These are phyloP conservation scores for Proisotoma minuta DNA, from an alignment of 2,888 invertebrate genomes.

Conservation along the genomic window DNA sequence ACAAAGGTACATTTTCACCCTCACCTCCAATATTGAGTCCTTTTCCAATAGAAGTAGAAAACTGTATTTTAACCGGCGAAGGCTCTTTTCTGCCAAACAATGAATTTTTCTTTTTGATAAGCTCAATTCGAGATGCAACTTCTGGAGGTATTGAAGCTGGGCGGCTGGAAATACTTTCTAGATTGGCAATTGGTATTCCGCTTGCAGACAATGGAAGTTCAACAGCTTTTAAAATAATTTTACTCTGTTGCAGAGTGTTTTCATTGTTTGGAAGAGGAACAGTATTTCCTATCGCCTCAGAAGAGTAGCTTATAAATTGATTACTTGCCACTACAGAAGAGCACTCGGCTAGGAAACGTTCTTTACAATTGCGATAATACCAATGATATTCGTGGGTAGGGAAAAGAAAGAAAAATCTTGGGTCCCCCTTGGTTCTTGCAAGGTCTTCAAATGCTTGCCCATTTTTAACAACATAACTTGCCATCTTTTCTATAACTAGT, in stretches of 20 bases:
- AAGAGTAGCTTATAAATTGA: slow-evolving; percentile 38
- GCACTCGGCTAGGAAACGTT: slow-evolving; percentile 36
- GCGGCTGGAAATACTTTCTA: slow-evolving; percentile 19
- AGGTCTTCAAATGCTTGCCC: slow-evolving; percentile 89
- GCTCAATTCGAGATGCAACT: slow-evolving; percentile 20
- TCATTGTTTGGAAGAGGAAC: neutral
- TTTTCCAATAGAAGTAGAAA: slow-evolving; percentile 6
- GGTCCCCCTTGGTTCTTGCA: slow-evolving; percentile 75
- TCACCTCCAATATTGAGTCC: neutral
- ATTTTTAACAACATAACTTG: slow-evolving; percentile 90
- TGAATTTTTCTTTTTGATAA: slow-evolving; percentile 14
- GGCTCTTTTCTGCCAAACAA: slow-evolving; percentile 17
- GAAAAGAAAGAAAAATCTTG: slow-evolving; percentile 80
- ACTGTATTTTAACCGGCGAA: neutral
- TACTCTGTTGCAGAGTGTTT: neutral
- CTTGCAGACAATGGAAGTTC: slow-evolving; percentile 13
- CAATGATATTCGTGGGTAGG: slow-evolving; percentile 69
- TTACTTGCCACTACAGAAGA: slow-evolving; percentile 40
- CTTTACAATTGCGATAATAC: slow-evolving; percentile 62
- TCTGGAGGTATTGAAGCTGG: slow-evolving; percentile 21
- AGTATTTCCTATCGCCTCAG: neutral
- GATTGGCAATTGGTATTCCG: slow-evolving; percentile 22
- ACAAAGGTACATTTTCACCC: neutral
- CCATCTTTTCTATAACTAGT: slow-evolving; percentile 92
- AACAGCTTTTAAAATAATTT: slow-evolving; percentile 5